Percentiles rank a stretch among this genome's conserved stretches.
Evolutionary conservation across 2,888 invertebrate genomes (phyloP).

Genomic region (Zonitis immaculata): DNA sequence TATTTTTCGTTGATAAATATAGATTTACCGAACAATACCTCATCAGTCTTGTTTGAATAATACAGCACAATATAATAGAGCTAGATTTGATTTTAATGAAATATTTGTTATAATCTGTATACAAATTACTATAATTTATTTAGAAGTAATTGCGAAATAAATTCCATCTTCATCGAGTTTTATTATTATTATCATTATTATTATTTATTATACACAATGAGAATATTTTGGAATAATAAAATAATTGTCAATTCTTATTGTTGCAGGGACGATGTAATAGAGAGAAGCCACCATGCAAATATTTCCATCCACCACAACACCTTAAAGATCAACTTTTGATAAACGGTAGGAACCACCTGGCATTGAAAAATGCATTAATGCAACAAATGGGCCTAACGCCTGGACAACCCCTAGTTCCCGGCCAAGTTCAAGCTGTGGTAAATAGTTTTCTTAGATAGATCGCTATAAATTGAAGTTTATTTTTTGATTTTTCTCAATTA

Average conservation of each 20-base stretch:
- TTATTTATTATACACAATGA: no score
- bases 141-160: background rate
- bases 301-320: slow-evolving; percentile 99
- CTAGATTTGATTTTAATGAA: background rate
- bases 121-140: background rate
- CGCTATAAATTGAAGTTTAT: background rate
- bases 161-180: background rate
- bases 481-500: slow-evolving; percentile 3
- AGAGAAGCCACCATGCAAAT: slow-evolving; percentile 99
- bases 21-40: background rate
- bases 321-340: slow-evolving; percentile 99
- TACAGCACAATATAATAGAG: background rate
- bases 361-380: slow-evolving; percentile 96
- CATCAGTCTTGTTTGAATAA: background rate
- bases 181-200: no score
- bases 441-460: slow-evolving; percentile 51
- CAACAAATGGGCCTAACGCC: slow-evolving; percentile 94
- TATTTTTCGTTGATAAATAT: background rate
- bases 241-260: slow-evolving; percentile 1
- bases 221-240: no score
- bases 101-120: background rate
- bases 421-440: slow-evolving; percentile 91
- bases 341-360: slow-evolving; percentile 99
- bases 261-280: slow-evolving; percentile 98
- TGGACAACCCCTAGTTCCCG: slow-evolving; percentile 85